Evolutionary conservation across 2,888 invertebrate genomes (phyloP).

Genomic region (Lepidonotus clava): DNA sequence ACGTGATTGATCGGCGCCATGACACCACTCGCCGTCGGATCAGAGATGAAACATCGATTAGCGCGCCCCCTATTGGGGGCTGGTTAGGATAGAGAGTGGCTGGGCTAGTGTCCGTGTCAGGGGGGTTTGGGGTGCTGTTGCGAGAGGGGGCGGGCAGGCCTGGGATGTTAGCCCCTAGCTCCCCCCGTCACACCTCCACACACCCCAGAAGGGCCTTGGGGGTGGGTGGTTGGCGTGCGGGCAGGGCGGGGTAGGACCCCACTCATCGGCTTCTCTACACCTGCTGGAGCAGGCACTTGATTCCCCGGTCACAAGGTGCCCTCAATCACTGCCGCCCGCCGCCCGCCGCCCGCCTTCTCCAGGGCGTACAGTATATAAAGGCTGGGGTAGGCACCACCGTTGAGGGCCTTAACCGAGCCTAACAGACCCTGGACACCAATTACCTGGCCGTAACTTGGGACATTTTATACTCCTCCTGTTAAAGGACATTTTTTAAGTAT

Average conservation of each 20-base stretch:
- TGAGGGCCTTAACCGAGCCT: neutral
- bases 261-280: slow-evolving; percentile 43
- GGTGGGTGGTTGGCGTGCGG: neutral
- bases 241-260: slow-evolving; percentile 28
- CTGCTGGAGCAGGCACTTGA: slow-evolving; percentile 42
- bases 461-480: too few relatives aligned
- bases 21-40: slow-evolving; percentile 41
- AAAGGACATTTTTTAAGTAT: too few relatives aligned
- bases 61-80: neutral
- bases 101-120: neutral
- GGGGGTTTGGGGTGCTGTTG: neutral
- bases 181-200: too few relatives aligned
- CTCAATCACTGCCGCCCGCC: slow-evolving; percentile 14
- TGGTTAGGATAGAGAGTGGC: neutral
- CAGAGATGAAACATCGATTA: slow-evolving; percentile 54
- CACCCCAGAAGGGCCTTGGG: neutral
- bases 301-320: slow-evolving; percentile 53
- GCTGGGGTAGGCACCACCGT: neutral
- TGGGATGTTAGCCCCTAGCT: too few relatives aligned
- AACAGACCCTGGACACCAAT: too few relatives aligned
- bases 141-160: too few relatives aligned
- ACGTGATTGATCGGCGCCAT: slow-evolving; percentile 52
- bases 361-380: too few relatives aligned
- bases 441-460: too few relatives aligned
- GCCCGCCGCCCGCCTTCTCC: neutral